A percentile compares a stretch with the other conserved stretches of the same genome.
phyloP scores from a whole-genome alignment of 2,888 invertebrate species.

The Leptinotarsa juncta region DNA sequence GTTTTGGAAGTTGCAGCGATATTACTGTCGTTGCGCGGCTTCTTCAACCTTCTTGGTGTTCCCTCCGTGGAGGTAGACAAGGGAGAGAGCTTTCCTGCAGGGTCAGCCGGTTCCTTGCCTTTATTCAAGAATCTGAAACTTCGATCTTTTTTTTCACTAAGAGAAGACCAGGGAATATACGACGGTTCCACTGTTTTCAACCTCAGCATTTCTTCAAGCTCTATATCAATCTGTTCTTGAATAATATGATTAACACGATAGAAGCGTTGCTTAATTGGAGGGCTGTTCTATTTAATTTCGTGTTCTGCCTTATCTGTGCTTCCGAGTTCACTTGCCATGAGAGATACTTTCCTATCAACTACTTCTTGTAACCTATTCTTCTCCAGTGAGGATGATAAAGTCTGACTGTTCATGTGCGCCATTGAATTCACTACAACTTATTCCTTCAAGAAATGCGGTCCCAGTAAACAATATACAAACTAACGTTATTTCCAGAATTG shows the following conservation, averaged over 20 bases:
- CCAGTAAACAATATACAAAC: too few relatives aligned
- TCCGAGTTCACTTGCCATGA: slow-evolving; percentile 13
- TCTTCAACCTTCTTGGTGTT: too few relatives aligned
- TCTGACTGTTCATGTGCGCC: slow-evolving; percentile 15
- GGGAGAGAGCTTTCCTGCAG: too few relatives aligned
- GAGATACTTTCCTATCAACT: slow-evolving; percentile 11
- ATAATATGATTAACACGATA: slow-evolving; percentile 44
- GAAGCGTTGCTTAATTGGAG: slow-evolving; percentile 45
- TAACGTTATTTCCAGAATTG: too few relatives aligned
- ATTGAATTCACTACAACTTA: slow-evolving; percentile 4
- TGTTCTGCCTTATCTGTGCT: slow-evolving; percentile 9
- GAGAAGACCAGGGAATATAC: slow-evolving; percentile 35
- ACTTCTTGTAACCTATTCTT: slow-evolving; percentile 8
- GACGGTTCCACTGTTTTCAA: slow-evolving; percentile 52
- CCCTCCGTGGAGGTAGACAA: too few relatives aligned
- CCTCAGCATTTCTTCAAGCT: slow-evolving; percentile 47
- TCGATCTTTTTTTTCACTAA: slow-evolving; percentile 31
- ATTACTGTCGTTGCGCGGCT: too few relatives aligned
- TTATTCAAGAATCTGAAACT: too few relatives aligned
- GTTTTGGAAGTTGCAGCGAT: too few relatives aligned
- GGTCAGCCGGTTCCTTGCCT: too few relatives aligned
- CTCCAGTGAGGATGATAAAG: neutral
- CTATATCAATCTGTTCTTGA: slow-evolving; percentile 42
- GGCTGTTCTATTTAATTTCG: slow-evolving; percentile 15
- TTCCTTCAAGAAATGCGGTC: slow-evolving; percentile 28